Conservation (phyloP, 2,797 vertebrate genomes). For the Linurgus olivaceus region DNA sequence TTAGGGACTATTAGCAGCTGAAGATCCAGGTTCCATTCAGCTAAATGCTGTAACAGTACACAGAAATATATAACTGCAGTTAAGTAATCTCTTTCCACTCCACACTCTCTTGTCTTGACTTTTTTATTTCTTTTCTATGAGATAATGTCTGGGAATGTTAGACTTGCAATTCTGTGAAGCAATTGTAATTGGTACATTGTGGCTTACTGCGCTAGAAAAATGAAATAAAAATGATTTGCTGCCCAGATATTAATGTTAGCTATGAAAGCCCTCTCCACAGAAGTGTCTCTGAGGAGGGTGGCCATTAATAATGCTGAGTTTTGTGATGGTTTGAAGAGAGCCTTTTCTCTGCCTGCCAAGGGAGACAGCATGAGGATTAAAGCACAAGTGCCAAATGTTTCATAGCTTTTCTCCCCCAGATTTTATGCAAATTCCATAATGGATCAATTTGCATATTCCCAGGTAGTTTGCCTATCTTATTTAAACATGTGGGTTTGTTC, state of each 20-base stretch:
- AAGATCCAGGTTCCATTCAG: not conserved
- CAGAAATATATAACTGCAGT: not conserved
- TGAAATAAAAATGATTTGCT: slow-evolving; percentile 41
- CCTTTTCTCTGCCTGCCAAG: not conserved
- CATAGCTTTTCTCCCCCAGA: not conserved
- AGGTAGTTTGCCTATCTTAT: not conserved
- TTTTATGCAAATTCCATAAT: slow-evolving; percentile 29
- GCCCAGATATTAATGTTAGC: not conserved
- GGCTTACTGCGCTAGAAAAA: slow-evolving; percentile 25
- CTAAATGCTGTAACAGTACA: not conserved
- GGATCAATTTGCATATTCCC: not conserved
- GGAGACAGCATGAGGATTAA: not conserved
- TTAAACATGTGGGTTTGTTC: not conserved
- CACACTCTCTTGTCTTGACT: not conserved
- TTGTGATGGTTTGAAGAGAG: not conserved
- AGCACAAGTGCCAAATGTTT: not conserved
- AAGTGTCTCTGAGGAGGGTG: not conserved
- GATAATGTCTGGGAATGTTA: slow-evolving; percentile 17
- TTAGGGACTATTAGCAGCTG: not conserved
- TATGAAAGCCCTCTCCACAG: not conserved
- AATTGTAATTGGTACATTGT: not conserved
- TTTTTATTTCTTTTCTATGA: slow-evolving; percentile 50
- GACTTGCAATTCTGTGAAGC: slow-evolving; percentile 2
- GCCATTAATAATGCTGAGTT: not conserved
- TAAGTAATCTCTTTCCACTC: not conserved